Evolutionary conservation across 2,113 vertebrate species (phyloP).

Genomic region (Callionymus lyra): DNA sequence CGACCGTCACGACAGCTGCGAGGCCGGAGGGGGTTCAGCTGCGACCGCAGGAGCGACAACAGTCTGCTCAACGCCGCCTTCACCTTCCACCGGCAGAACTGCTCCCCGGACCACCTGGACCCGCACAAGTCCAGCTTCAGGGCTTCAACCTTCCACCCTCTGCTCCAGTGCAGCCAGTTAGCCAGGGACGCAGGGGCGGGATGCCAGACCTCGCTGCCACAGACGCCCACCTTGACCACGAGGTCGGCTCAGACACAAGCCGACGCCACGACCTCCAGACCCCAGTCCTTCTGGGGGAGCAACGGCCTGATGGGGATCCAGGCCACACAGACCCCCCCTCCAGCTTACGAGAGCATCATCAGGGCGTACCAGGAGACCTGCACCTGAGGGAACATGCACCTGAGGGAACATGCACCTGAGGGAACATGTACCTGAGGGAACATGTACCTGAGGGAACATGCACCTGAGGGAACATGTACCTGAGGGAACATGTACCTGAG

Average conservation of each 20-base stretch:
- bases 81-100: slow-evolving; percentile 82
- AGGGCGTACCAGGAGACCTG: slow-evolving; percentile 86
- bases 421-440: too few relatives aligned
- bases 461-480: too few relatives aligned
- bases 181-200: slow-evolving; percentile 77
- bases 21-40: slow-evolving; percentile 77
- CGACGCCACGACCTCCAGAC: slow-evolving; percentile 56
- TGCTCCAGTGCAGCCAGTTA: slow-evolving; percentile 82
- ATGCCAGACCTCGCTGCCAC: slow-evolving; percentile 77
- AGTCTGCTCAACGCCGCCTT: slow-evolving; percentile 82
- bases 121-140: slow-evolving; percentile 87
- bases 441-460: too few relatives aligned
- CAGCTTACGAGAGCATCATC: slow-evolving; percentile 89
- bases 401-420: too few relatives aligned
- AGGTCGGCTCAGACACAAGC: slow-evolving; percentile 66
- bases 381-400: slow-evolving; percentile 40
- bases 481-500: too few relatives aligned
- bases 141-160: slow-evolving; percentile 91
- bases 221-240: slow-evolving; percentile 60
- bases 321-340: slow-evolving; percentile 77
- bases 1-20: slow-evolving; percentile 65
- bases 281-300: slow-evolving; percentile 84
- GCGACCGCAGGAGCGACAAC: slow-evolving; percentile 89
- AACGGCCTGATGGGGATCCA: slow-evolving; percentile 68
- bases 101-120: slow-evolving; percentile 77